phyloP scores from a whole-genome alignment of 2,888 invertebrate species.

The Melinaea menophilus region DNA sequence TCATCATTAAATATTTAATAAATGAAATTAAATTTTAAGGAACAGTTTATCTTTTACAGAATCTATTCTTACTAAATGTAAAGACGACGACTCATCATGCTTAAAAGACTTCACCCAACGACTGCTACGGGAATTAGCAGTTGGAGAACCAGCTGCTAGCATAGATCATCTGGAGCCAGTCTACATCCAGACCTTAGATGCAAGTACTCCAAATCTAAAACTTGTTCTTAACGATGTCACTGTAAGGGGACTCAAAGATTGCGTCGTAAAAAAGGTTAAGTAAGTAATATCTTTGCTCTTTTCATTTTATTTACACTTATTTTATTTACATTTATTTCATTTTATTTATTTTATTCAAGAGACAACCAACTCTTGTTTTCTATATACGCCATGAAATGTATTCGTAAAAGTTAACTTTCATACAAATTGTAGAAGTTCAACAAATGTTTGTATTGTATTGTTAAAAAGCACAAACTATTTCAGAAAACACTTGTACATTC shows the following conservation, averaged over 20 bases:
- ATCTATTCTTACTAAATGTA: constrained; percentile 48
- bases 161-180: constrained; percentile 50
- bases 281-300: constrained; percentile 32
- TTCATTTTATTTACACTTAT: too few relatives aligned
- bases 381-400: too few relatives aligned
- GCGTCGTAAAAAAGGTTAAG: constrained; percentile 44
- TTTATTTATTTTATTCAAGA: too few relatives aligned
- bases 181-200: constrained; percentile 43
- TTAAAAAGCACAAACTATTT: constrained; percentile 6
- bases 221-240: constrained; percentile 42
- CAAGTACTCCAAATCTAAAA: constrained; percentile 43
- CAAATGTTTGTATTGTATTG: constrained; percentile 5
- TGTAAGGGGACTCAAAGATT: constrained; percentile 46
- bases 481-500: constrained; percentile 2
- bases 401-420: background rate
- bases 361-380: too few relatives aligned
- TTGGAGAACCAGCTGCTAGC: constrained; percentile 46
- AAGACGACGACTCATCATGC: constrained; percentile 48
- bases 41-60: constrained; percentile 33
- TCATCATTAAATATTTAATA: too few relatives aligned
- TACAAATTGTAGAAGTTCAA: constrained; percentile 3
- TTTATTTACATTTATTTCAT: too few relatives aligned
- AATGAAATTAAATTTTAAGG: too few relatives aligned
- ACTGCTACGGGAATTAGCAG: constrained; percentile 39
- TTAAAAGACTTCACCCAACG: constrained; percentile 40